A percentile compares a stretch with the other conserved stretches of the same genome.
Conservation (phyloP, 2,113 vertebrate species). For the Mus pahari region DNA sequence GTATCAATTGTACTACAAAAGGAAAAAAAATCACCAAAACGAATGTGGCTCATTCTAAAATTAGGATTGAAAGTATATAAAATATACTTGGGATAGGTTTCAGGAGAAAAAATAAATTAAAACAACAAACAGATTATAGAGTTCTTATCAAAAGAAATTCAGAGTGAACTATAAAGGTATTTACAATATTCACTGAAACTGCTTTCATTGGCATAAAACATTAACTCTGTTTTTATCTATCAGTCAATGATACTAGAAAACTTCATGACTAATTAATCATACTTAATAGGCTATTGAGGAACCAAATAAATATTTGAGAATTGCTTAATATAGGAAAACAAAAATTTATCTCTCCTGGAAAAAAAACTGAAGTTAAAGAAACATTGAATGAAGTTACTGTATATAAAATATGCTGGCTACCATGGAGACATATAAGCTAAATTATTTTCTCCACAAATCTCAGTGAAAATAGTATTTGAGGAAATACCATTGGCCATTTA, state of each 20-base stretch:
- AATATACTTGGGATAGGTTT: background rate
- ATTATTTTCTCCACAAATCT: background rate
- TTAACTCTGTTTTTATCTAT: background rate
- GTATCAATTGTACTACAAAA: background rate
- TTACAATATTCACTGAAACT: background rate
- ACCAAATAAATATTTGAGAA: background rate
- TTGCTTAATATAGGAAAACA: background rate
- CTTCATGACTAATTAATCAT: background rate
- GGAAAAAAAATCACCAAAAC: background rate
- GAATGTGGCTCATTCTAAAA: background rate
- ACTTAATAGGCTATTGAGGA: background rate
- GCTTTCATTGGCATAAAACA: background rate
- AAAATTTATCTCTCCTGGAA: background rate
- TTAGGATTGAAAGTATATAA: background rate
- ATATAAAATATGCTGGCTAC: background rate
- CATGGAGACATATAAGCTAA: background rate
- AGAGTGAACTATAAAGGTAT: background rate
- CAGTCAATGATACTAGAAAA: background rate
- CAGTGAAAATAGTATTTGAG: background rate
- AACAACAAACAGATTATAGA: background rate
- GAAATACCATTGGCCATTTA: background rate
- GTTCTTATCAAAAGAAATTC: background rate
- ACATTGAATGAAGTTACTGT: background rate
- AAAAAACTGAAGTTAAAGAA: background rate
- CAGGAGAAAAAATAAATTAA: background rate